Percentiles rank a stretch among this genome's conserved stretches.
These are phyloP conservation scores for Philereme transversata DNA, from an alignment of 2,888 invertebrate species.

Conservation along the genomic window DNA sequence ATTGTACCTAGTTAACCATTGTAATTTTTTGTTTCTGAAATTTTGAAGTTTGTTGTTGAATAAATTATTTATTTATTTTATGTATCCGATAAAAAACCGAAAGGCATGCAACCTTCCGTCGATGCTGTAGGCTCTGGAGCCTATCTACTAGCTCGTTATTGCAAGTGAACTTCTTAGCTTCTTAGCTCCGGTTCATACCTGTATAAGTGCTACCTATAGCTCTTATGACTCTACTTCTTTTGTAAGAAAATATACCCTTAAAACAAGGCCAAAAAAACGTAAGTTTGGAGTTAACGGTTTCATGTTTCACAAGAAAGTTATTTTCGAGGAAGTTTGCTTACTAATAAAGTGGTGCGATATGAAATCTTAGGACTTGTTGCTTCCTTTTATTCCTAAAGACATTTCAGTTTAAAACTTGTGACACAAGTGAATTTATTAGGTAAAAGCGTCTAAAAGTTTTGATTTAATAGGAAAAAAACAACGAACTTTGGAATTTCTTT, in stretches of 20 bases:
- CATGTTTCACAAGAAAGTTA: slow-evolving; percentile 29
- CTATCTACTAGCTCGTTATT: not conserved
- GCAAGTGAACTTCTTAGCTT: not conserved
- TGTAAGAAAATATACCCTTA: slow-evolving; percentile 25
- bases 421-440: not conserved
- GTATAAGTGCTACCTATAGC: not conserved
- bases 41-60: no score
- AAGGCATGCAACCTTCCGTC: no score
- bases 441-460: no score
- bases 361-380: slow-evolving; percentile 31
- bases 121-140: no score
- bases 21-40: no score
- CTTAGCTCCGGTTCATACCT: not conserved
- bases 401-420: slow-evolving; percentile 14
- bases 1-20: no score
- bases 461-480: no score
- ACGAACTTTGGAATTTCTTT: no score
- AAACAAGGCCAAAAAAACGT: slow-evolving; percentile 27
- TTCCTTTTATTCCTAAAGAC: slow-evolving; percentile 23
- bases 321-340: slow-evolving; percentile 28
- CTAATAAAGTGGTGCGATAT: slow-evolving; percentile 34
- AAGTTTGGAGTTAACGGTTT: slow-evolving; percentile 30
- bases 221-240: slow-evolving; percentile 7
- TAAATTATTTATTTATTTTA: no score
- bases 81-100: no score